A percentile compares a stretch with the other conserved stretches of the same genome.
These are phyloP conservation scores for Hyles euphorbiae DNA, from an alignment of 1,140 invertebrate genomes.

Conservation along the genomic window DNA sequence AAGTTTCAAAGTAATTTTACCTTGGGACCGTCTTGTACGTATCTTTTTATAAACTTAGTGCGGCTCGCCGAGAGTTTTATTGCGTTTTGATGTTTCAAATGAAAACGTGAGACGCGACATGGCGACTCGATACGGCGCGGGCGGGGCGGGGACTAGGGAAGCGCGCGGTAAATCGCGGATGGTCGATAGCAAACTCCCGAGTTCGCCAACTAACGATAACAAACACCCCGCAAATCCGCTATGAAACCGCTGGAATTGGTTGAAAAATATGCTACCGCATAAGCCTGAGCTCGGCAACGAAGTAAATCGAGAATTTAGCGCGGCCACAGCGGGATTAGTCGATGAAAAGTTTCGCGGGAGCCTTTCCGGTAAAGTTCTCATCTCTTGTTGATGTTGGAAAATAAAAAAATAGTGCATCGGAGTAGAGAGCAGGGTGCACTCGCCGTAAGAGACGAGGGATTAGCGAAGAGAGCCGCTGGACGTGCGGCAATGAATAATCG, in stretches of 20 bases:
- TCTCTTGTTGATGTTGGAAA: constrained; percentile 59
- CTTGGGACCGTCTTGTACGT: constrained; percentile 50
- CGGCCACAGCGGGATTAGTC: constrained; percentile 56
- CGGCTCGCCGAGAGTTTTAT: constrained; percentile 34
- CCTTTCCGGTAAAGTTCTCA: constrained; percentile 51
- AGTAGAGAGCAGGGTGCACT: constrained; percentile 25
- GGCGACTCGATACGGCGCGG: not conserved
- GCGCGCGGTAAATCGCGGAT: constrained; percentile 22
- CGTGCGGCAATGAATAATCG: constrained; percentile 41
- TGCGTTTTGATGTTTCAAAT: constrained; percentile 39
- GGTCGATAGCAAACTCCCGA: constrained; percentile 23
- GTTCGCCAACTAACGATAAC: constrained; percentile 57
- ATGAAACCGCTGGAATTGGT: constrained; percentile 44
- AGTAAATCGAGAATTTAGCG: constrained; percentile 68
- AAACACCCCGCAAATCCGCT: constrained; percentile 53
- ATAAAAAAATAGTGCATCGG: constrained; percentile 49
- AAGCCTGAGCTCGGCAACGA: constrained; percentile 53
- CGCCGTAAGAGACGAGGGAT: constrained; percentile 34
- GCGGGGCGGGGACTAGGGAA: not conserved
- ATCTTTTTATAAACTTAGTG: constrained; percentile 52
- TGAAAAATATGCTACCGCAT: constrained; percentile 60
- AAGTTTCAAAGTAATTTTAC: constrained; percentile 63
- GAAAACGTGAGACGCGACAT: constrained; percentile 14
- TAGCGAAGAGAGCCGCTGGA: constrained; percentile 27
- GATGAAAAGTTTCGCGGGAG: constrained; percentile 47